Base-by-base conservation (phyloP, 1,140 invertebrate genomes). In the Campoletis sonorensis region DNA sequence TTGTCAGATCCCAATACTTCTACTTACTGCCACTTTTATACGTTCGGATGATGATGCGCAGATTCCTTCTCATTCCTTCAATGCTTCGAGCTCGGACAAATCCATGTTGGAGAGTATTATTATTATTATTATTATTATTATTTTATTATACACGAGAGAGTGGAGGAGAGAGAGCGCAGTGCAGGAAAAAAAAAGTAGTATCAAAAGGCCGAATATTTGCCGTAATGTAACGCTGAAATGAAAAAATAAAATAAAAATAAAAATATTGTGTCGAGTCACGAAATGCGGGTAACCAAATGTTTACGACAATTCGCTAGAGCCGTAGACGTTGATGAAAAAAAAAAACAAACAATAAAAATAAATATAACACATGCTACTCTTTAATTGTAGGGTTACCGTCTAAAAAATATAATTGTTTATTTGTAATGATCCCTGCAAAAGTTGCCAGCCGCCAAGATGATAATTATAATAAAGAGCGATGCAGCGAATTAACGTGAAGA, bases 391-490 rank as follows among this genome's bases (percentile, higher is more conserved):
- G 82, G 83, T 84, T 85, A 86, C 40, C 80, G 79, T 84, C 84
- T 84, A 81, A 86, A 85, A 84, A 83, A 86, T 82, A 82, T 85
- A 84, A 87, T 88, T 89, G 85, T 89, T 89, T 88, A 89, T 88
- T 89, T 89, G 84, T 88, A 88, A 87, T 86, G 87, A 88, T 85
- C 85, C 85, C 84, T 87, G 84, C 85, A 85, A 80, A 83, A 84
- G 81, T 83, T 78, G 71, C 61, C 80, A 85, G 79, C 86, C 80
- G 68, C 75, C 72, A 82, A 78, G 79, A 86, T 77, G 85, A 85
- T 85, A 85, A 87, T 80, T 54, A 82, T 71, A 82, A 82, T 79
- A 82, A 82, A 82, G 27, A 82, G 68, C 70, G 79, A 82, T 73
- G 68, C 81, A 79, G 81, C 81, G 79, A 75, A 45, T 75, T 45